These are phyloP conservation scores for Latrodectus elegans DNA, from an alignment of 2,888 invertebrate genomes.

Conservation along the genomic window DNA sequence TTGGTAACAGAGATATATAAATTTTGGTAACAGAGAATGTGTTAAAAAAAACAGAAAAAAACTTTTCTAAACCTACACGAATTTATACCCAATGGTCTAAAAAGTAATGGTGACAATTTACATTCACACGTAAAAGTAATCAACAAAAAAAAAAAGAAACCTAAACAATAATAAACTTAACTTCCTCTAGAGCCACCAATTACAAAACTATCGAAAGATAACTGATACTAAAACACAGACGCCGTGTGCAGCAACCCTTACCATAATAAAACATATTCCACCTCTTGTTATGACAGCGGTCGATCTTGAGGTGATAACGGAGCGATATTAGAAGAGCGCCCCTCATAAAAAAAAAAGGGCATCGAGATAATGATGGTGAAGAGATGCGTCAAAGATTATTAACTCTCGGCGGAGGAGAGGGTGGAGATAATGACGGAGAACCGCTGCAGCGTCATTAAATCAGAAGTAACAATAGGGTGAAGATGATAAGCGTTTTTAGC, in stretches of 20 bases:
- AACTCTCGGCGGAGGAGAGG: not conserved
- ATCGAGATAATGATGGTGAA: conserved; percentile 39
- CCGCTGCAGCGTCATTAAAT: not conserved
- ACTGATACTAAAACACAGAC: too few relatives aligned
- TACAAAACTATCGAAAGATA: too few relatives aligned
- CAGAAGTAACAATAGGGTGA: not conserved
- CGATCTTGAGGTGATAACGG: not conserved
- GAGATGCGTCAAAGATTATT: conserved; percentile 16
- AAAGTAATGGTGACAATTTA: too few relatives aligned
- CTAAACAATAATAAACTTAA: too few relatives aligned
- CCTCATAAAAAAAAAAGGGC: conserved; percentile 4
- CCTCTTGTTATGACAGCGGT: conserved; percentile 3
- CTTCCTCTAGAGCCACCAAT: too few relatives aligned
- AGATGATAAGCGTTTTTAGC: not conserved
- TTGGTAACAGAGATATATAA: too few relatives aligned
- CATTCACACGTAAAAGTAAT: too few relatives aligned
- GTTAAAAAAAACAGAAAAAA: too few relatives aligned
- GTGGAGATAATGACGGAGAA: conserved; percentile 4
- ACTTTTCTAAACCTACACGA: too few relatives aligned
- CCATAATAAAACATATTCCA: not conserved
- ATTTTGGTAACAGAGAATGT: too few relatives aligned
- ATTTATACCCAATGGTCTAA: too few relatives aligned
- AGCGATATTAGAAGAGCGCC: not conserved
- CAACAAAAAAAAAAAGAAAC: too few relatives aligned
- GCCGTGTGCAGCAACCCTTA: not conserved